These are phyloP conservation scores for Pseudobourletiella spinata DNA, from an alignment of 1,140 invertebrate species.

Conservation along the genomic window DNA sequence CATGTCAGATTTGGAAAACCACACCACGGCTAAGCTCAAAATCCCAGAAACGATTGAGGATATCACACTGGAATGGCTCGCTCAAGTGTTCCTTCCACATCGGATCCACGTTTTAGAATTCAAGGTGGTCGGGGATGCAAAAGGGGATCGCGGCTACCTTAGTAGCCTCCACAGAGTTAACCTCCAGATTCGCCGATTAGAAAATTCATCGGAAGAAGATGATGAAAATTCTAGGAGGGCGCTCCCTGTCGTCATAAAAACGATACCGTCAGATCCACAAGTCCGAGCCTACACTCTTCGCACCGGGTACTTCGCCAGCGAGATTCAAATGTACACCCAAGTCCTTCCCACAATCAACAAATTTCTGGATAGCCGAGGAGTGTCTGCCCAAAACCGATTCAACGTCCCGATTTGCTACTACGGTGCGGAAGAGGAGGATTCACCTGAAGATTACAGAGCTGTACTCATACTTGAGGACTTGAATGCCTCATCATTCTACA, in stretches of 20 bases:
- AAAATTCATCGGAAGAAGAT: neutral
- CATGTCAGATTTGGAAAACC: no score
- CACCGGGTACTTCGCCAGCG: neutral
- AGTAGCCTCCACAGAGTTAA: neutral
- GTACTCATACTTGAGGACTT: constrained; percentile 5
- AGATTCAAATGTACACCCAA: constrained; percentile 21
- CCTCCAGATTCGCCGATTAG: no score
- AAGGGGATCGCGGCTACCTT: neutral
- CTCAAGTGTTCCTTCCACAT: neutral
- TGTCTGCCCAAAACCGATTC: neutral
- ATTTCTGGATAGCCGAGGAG: neutral
- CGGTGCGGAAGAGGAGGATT: neutral
- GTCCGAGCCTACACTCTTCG: neutral
- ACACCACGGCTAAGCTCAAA: no score
- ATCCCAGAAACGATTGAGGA: no score
- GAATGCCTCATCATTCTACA: neutral
- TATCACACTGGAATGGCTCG: constrained; percentile 3
- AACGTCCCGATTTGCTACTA: neutral
- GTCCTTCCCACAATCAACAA: constrained; percentile 2
- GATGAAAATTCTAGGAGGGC: neutral
- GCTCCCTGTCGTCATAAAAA: constrained; percentile 4
- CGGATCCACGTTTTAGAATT: constrained; percentile 1
- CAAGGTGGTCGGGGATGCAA: neutral
- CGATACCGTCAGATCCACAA: constrained; percentile 9
- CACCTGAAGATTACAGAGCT: neutral